Conservation (phyloP, 2,797 vertebrate genomes). For the Mormyrus proboscirostris region DNA sequence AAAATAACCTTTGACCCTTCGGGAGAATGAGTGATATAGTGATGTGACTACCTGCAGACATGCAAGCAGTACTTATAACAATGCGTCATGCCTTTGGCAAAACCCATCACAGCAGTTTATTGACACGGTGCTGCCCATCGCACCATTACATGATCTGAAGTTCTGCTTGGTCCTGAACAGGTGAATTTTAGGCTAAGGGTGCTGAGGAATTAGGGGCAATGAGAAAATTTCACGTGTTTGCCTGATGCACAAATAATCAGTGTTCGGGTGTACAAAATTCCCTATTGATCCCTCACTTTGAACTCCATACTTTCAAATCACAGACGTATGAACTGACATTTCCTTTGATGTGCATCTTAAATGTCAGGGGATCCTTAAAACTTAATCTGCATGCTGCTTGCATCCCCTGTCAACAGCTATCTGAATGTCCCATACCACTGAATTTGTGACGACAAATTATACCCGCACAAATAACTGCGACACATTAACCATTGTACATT, state of each 20-base stretch:
- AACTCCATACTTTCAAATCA: neutral
- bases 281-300: neutral
- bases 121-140: neutral
- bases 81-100: neutral
- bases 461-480: neutral
- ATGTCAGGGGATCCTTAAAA: constrained; percentile 3
- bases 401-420: neutral
- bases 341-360: neutral
- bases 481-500: neutral
- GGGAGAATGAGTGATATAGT: neutral
- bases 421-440: neutral
- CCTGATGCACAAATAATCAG: neutral
- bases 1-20: neutral
- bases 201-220: neutral
- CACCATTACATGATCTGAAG: neutral
- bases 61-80: neutral
- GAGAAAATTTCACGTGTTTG: neutral
- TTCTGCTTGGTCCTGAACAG: neutral
- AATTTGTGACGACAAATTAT: neutral
- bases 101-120: neutral
- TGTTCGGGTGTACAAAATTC: neutral
- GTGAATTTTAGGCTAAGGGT: neutral
- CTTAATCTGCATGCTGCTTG: neutral
- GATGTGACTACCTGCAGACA: neutral
- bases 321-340: neutral